Percentiles rank a stretch among this genome's conserved stretches.
phyloP scores from a whole-genome alignment of 2,113 vertebrate species.

The Sminthopsis crassicaudata region DNA sequence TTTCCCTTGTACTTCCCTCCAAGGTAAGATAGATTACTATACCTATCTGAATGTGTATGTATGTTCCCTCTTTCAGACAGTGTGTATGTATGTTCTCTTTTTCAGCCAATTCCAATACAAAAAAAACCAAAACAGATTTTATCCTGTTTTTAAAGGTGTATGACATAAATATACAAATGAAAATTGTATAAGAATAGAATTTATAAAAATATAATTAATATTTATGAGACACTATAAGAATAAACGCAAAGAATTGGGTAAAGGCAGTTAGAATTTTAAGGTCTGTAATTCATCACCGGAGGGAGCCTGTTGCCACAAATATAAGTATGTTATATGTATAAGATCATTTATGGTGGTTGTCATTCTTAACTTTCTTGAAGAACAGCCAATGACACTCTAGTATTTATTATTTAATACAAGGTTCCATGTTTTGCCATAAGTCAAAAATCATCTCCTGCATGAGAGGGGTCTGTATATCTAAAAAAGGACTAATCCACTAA shows the following conservation, averaged over 20 bases:
- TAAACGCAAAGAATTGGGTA: background rate
- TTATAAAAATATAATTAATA: background rate
- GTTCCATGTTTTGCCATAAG: background rate
- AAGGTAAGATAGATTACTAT: no score
- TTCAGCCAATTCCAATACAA: background rate
- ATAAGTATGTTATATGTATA: background rate
- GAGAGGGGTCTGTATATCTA: conserved; percentile 44
- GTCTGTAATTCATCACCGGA: background rate
- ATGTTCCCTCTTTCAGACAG: no score
- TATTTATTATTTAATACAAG: background rate
- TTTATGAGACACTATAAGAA: background rate
- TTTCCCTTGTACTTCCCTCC: no score
- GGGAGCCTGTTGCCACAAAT: background rate
- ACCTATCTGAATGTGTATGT: no score
- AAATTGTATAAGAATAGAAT: background rate
- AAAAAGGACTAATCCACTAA: conserved; percentile 32
- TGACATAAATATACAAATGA: background rate
- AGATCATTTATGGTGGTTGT: background rate
- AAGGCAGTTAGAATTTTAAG: background rate
- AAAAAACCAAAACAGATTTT: background rate
- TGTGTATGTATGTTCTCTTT: no score
- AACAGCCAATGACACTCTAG: conserved; percentile 10
- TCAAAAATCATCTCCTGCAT: background rate
- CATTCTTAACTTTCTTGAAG: background rate
- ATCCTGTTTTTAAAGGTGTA: background rate